Conservation (phyloP, 2,113 vertebrate species). For the Nothocercus julius region DNA sequence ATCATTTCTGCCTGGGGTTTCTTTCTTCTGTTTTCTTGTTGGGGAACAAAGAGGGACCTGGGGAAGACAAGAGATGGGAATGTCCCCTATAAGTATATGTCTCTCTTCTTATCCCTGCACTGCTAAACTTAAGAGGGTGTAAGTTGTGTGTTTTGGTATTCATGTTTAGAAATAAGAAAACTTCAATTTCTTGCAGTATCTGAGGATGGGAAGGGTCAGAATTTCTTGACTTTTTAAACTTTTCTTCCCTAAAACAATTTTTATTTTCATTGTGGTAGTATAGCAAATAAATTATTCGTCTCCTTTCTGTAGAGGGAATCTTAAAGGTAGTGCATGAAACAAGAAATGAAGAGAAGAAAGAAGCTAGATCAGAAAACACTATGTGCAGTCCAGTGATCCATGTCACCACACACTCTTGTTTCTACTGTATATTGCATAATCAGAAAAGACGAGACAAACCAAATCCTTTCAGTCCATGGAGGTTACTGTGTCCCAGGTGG, state of each 20-base stretch:
- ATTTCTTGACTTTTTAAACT: background rate
- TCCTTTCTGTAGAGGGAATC: background rate
- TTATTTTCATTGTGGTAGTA: background rate
- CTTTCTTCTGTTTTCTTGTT: background rate
- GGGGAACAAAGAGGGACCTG: background rate
- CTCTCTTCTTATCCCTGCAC: background rate
- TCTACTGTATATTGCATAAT: conserved; percentile 56
- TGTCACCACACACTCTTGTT: conserved; percentile 53
- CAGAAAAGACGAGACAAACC: conserved; percentile 57
- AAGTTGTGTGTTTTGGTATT: background rate
- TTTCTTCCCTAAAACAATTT: background rate
- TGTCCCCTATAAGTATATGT: background rate
- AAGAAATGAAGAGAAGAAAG: conserved; percentile 51
- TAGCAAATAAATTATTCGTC: background rate
- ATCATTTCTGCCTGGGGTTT: background rate
- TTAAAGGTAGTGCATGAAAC: conserved; percentile 10
- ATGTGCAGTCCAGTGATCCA: conserved; percentile 38
- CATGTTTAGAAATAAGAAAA: background rate
- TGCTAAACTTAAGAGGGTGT: background rate
- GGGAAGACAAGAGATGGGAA: background rate
- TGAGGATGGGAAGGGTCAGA: background rate
- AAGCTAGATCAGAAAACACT: conserved; percentile 32
- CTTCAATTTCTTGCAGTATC: background rate
- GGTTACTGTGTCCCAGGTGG: conserved; percentile 51
- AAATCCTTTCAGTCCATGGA: conserved; percentile 53